These are phyloP conservation scores for Caloenas nicobarica DNA, from an alignment of 2,113 vertebrate genomes.

Conservation along the genomic window DNA sequence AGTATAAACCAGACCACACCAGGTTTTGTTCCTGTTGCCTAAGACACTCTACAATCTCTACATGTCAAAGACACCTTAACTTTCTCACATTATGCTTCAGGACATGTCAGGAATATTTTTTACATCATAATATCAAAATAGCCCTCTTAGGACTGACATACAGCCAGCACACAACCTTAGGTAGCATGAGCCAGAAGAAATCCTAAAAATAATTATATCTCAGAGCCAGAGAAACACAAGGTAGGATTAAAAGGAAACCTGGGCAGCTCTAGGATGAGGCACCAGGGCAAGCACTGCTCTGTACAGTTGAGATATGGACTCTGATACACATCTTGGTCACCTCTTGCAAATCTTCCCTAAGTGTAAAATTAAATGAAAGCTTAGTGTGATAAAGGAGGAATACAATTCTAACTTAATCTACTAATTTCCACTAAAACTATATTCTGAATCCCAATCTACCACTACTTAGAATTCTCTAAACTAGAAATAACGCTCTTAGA, in stretches of 20 bases:
- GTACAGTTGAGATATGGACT: not conserved
- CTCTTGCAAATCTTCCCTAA: not conserved
- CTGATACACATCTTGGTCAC: too few species aligned
- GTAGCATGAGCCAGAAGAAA: not conserved
- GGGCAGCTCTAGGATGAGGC: not conserved
- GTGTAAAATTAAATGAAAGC: not conserved
- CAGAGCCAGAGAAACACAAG: not conserved
- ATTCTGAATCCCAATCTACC: not conserved
- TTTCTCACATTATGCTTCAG: not conserved
- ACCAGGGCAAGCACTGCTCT: not conserved
- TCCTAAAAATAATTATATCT: too few species aligned
- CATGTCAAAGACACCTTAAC: not conserved
- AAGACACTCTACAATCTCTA: not conserved
- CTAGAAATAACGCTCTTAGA: not conserved
- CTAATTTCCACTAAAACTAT: not conserved
- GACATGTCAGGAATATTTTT: not conserved
- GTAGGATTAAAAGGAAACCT: not conserved
- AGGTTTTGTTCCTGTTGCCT: not conserved
- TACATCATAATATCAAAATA: not conserved
- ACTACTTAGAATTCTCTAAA: not conserved
- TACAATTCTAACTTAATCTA: not conserved
- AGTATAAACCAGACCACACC: not conserved
- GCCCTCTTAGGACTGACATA: not conserved
- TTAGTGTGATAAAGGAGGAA: not conserved
- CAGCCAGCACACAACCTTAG: not conserved